Evolutionary conservation across 2,797 vertebrate genomes (phyloP), one percentile per base, ranked within the genome.

Genomic region (Characodon lateralis): DNA sequence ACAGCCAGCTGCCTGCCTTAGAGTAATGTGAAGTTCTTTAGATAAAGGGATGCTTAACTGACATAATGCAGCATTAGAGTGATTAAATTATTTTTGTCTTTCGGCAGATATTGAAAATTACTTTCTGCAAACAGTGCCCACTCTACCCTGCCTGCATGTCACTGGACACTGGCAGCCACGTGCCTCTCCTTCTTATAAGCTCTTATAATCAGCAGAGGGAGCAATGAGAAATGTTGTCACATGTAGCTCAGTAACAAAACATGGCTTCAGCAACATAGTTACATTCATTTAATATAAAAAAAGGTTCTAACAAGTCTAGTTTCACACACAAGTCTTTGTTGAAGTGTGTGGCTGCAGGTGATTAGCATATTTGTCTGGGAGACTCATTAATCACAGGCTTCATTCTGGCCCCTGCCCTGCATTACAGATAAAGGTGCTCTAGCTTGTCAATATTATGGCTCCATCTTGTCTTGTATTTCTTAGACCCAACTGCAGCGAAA

Each of bases 301-400:
- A 22, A 31, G 3, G 14, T 65, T 77, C 78, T 78, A 78, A 77
- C 74, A 70, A 78, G 69, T 78, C 70, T 78, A 56, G 74, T 77
- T 65, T 53, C 77, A 73, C 51, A 78, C 65, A 46, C 12, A 2
- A 14, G 22, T 79, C 55, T 73, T 80, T 74, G 77, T 78, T 70
- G 73, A 73, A 78, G 74, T 78, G 78, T 78, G 82, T 78, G 61
- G 43, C 71, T 82, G 66, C 51, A 71, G 77, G 74, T 83, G 83
- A 89, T 90, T 87, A 90, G 81, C 85, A 87, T 88, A 84, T 79
- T 80, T 76, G 72, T 78, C 78, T 71, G 70, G 26, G 56, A 76
- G 73, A 35, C 78, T 88, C 86, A 88, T 89, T 85, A 88, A 88
- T 92, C 87, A 87, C 83, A 73, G 78, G 83, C 80, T 76, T 35